Conservation (phyloP, 2,888 invertebrate genomes). For the Scaptodrosophila latifasciaeformis region DNA sequence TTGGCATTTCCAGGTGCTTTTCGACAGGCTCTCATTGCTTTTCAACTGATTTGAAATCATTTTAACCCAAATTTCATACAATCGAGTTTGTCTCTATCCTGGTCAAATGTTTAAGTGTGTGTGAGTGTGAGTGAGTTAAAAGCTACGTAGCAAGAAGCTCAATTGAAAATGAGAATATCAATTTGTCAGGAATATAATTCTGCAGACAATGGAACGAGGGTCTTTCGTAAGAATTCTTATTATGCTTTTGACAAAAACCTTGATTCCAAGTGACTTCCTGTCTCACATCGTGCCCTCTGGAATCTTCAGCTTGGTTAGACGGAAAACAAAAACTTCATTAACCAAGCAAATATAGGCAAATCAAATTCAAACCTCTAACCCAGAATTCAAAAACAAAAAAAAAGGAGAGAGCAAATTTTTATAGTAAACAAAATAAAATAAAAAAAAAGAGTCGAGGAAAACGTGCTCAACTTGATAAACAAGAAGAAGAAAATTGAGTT, state of each 20-base stretch:
- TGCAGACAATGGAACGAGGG: no score
- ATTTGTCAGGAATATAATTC: no score
- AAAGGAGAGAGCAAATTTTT: not conserved
- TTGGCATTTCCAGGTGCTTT: not conserved
- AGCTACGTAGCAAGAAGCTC: no score
- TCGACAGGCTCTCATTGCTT: conserved; percentile 29
- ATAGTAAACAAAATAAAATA: not conserved
- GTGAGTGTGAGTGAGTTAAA: conserved; percentile 27
- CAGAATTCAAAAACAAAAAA: not conserved
- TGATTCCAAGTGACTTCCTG: no score
- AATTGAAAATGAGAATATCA: no score
- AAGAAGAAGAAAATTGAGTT: conserved; percentile 26
- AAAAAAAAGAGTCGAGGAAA: not conserved
- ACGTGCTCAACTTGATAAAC: not conserved
- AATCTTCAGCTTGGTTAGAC: no score
- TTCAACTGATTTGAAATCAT: conserved; percentile 62
- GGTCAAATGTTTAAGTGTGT: conserved; percentile 22
- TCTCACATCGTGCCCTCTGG: no score
- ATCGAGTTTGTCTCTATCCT: conserved; percentile 53
- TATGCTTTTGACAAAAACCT: no score
- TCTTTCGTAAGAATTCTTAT: no score
- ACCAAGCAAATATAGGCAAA: not conserved
- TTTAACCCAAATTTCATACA: conserved; percentile 63
- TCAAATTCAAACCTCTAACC: not conserved
- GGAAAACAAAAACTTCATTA: conserved; percentile 3